Percentiles rank a stretch among this genome's conserved stretches.
Conservation (phyloP, 2,113 vertebrate species). For the Aramus guarauna region DNA sequence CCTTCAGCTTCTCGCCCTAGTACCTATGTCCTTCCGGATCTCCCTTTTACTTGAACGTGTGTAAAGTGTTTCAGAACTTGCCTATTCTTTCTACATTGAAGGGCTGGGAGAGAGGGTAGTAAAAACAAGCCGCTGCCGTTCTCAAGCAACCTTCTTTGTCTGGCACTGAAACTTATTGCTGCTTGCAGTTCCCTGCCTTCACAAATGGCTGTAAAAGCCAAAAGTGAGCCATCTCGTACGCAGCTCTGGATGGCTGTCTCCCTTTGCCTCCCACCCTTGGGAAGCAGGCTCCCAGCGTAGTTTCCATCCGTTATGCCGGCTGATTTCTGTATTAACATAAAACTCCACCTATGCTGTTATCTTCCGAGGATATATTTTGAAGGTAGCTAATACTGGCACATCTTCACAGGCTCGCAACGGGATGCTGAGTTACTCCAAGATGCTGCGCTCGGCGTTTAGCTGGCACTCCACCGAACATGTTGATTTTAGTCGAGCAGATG, state of each 20-base stretch:
- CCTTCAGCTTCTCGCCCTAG: neutral
- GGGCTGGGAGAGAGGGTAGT: neutral
- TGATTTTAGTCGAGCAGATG: conserved; percentile 20
- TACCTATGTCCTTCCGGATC: neutral
- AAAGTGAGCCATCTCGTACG: neutral
- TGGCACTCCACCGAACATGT: neutral
- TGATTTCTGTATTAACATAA: neutral
- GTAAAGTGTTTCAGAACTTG: neutral
- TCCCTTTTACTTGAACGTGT: neutral
- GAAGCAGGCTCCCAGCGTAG: neutral
- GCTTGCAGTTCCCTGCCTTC: neutral
- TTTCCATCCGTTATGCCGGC: neutral
- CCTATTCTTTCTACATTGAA: neutral
- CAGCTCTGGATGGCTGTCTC: neutral
- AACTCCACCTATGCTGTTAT: neutral
- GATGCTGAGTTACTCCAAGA: neutral
- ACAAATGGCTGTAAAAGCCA: neutral
- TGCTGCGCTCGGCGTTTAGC: neutral
- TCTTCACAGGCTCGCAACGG: neutral
- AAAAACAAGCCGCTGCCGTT: neutral
- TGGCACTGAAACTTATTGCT: neutral
- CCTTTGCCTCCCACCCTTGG: neutral
- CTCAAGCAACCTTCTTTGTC: neutral
- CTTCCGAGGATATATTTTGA: neutral
- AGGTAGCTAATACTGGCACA: neutral